Percentiles rank a stretch among this genome's conserved stretches.
Conservation (phyloP, 2,113 vertebrate genomes). For the Meleagris gallopavo region DNA sequence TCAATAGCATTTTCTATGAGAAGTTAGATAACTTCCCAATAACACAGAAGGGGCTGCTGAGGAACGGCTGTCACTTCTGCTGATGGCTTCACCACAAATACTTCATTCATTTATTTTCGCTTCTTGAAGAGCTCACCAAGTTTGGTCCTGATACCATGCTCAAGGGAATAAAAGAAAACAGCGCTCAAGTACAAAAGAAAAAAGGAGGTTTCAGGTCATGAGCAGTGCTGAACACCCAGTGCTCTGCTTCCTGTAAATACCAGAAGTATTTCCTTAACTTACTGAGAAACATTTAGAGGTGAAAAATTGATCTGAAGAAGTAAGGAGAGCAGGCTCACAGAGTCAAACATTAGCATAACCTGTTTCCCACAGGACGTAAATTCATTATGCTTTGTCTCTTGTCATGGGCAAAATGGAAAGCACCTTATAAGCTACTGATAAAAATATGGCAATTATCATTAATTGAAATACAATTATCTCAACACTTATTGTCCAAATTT, state of each 20-base stretch:
- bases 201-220: background rate
- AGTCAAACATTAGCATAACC: background rate
- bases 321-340: background rate
- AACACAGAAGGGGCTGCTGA: constrained; percentile 46
- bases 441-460: background rate
- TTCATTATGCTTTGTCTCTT: background rate
- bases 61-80: constrained; percentile 54
- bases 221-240: background rate
- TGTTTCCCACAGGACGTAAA: background rate
- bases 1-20: constrained; percentile 78
- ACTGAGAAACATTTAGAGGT: background rate
- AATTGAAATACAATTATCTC: background rate
- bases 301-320: background rate
- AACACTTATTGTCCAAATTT: background rate
- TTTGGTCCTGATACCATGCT: constrained; percentile 24
- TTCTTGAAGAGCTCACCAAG: constrained; percentile 40
- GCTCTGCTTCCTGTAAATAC: background rate
- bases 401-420: background rate
- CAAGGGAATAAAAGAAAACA: constrained; percentile 48
- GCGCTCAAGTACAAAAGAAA: background rate
- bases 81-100: constrained; percentile 63
- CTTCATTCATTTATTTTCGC: constrained; percentile 65
- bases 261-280: background rate
- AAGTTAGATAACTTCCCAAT: constrained; percentile 75
- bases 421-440: background rate